Evolutionary conservation across 1,140 invertebrate genomes (phyloP).

Genomic region (Drosophila seguyi): DNA sequence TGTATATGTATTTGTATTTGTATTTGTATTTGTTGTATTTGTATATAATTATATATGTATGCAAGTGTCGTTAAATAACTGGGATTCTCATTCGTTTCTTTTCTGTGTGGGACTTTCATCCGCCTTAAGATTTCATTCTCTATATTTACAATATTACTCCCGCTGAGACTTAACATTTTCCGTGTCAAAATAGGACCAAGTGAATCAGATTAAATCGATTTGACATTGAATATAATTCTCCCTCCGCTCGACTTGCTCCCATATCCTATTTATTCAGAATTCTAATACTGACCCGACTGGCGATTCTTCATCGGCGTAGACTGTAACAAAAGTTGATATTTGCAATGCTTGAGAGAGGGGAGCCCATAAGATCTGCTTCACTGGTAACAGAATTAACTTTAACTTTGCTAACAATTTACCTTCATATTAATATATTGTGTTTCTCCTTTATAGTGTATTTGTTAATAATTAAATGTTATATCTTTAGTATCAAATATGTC

Average conservation of each 20-base stretch:
- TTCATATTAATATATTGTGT: slow-evolving; percentile 41
- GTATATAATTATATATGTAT: slow-evolving; percentile 50
- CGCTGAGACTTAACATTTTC: slow-evolving; percentile 47
- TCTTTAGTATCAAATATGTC: slow-evolving; percentile 78
- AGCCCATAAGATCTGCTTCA: slow-evolving; percentile 71
- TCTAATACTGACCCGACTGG: slow-evolving; percentile 52
- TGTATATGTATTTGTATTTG: slow-evolving; percentile 56
- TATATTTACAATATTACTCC: slow-evolving; percentile 62
- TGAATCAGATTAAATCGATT: slow-evolving; percentile 19
- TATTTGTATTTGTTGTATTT: slow-evolving; percentile 47
- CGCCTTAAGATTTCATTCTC: slow-evolving; percentile 58
- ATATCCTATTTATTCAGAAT: slow-evolving; percentile 1
- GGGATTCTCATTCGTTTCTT: slow-evolving; percentile 46
- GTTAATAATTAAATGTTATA: slow-evolving; percentile 72
- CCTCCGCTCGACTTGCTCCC: slow-evolving; percentile 9
- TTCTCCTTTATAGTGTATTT: slow-evolving; percentile 58
- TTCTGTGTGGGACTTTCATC: slow-evolving; percentile 80
- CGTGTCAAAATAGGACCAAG: slow-evolving; percentile 23
- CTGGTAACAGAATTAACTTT: slow-evolving; percentile 81
- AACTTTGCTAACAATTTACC: slow-evolving; percentile 77
- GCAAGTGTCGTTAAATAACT: slow-evolving; percentile 67
- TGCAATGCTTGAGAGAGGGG: slow-evolving; percentile 34
- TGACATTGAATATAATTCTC: slow-evolving; percentile 20
- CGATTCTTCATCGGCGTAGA: slow-evolving; percentile 25
- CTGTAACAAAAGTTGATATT: slow-evolving; percentile 26